Base-by-base conservation (phyloP, 2,113 vertebrate genomes). In the Sebastes fasciatus region DNA sequence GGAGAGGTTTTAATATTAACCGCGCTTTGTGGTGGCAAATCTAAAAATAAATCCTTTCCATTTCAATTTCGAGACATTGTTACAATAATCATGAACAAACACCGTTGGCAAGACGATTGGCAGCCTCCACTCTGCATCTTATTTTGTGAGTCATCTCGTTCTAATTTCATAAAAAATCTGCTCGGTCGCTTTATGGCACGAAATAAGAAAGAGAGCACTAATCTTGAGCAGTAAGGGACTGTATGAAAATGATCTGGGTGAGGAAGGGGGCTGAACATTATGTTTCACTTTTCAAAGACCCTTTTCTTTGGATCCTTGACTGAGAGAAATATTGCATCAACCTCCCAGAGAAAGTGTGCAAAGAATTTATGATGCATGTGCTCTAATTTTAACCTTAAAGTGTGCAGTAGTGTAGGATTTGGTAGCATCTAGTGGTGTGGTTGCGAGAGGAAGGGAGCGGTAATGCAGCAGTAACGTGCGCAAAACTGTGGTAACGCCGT, bases 81-180 rank as follows among this genome's bases (percentile, higher is more conserved):
- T 68, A 26, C 46, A 77, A 61, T 42, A 23, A 74, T 74, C 69
- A 51, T 46, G 75, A 77, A 73, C 46, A 58, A 72, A 71, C 65
- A 66, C 16, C 13, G 8, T 8, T 64, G 76, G 75, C 75, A 73
- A 45, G 49, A 62, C 13, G 55, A 40, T 21, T 79, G 71, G 57
- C 86, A 81, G 43, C 74, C 21, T 21, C 63, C 8, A 26, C 46
- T 10, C 60, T 62, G 69, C 67, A 40, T 75, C 70, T 79, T 45
- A 58, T 45, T 26, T 48, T 54, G 58, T 88, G 79, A 82, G 55
- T 82, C 83, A 85, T 82, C 14, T 13, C 52, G 8, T 64, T 34
- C 61, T 82, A 63, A 85, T 68, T 82, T 84, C 63, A 57, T 51
- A 57, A 79, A 60, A 69, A 51, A 75, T 79, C 54, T 62, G 72